Evolutionary conservation across 2,113 vertebrate species (phyloP).

Genomic region (Cyanistes caeruleus): DNA sequence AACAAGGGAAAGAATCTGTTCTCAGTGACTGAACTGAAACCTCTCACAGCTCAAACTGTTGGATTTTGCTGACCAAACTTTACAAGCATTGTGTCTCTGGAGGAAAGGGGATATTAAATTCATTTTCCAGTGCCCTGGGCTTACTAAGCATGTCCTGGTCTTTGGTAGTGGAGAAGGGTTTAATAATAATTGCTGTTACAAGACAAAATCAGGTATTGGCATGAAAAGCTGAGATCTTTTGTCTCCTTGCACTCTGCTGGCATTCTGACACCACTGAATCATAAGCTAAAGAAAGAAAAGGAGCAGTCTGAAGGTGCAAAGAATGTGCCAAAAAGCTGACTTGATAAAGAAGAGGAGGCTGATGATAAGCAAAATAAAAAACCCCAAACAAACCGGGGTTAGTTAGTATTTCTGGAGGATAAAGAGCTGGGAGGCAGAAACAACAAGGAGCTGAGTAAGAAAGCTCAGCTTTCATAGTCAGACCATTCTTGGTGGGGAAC

Average conservation of each 20-base stretch:
- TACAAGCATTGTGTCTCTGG: background rate
- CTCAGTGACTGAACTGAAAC: background rate
- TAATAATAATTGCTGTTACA: background rate
- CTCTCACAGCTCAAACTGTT: background rate
- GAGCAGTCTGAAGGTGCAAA: conserved; percentile 5
- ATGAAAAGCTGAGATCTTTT: background rate
- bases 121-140: background rate
- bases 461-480: background rate
- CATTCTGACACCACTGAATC: background rate
- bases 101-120: background rate
- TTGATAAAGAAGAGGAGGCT: background rate
- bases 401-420: background rate
- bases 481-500: background rate
- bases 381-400: background rate
- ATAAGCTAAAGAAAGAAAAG: background rate
- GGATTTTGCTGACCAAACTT: conserved; percentile 22
- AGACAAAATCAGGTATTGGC: background rate
- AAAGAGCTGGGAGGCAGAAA: background rate
- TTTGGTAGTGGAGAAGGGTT: background rate
- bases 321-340: background rate
- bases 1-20: conserved; percentile 43
- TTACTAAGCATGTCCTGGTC: background rate
- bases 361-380: background rate
- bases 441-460: background rate
- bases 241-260: background rate